A percentile compares a stretch with the other conserved stretches of the same genome.
Evolutionary conservation across 2,113 vertebrate species (phyloP).

Genomic region (Ciconia maguari): DNA sequence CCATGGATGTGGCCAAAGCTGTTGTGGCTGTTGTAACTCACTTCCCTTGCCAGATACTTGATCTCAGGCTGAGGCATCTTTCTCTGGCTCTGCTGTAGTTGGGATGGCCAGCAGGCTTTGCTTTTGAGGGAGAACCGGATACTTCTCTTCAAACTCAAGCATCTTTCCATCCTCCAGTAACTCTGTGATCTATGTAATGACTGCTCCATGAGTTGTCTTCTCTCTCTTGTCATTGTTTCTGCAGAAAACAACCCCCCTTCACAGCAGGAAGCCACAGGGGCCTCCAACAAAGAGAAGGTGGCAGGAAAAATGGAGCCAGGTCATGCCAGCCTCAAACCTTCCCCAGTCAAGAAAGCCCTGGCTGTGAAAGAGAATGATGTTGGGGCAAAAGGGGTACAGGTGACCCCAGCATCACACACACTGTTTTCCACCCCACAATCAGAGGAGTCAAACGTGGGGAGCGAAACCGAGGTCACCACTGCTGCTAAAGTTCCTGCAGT

Average conservation of each 20-base stretch:
- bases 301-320: background rate
- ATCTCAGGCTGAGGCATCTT: background rate
- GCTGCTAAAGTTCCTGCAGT: background rate
- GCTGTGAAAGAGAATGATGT: background rate
- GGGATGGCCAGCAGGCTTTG: background rate
- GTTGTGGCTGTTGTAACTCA: background rate
- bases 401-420: background rate
- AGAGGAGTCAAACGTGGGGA: background rate
- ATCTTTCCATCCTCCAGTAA: background rate
- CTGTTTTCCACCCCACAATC: background rate
- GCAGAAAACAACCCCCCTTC: background rate
- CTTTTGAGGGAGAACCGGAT: background rate
- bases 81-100: background rate
- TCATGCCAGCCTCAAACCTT: background rate
- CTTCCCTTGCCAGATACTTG: background rate
- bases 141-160: background rate
- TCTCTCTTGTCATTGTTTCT: background rate
- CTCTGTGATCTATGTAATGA: background rate
- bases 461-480: background rate
- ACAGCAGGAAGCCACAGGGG: background rate
- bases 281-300: background rate
- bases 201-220: background rate
- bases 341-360: constrained; percentile 13
- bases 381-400: background rate
- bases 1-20: background rate